A percentile compares a stretch with the other conserved stretches of the same genome.
Evolutionary conservation across 2,797 vertebrate species (phyloP).

Genomic region (Enoplosus armatus): DNA sequence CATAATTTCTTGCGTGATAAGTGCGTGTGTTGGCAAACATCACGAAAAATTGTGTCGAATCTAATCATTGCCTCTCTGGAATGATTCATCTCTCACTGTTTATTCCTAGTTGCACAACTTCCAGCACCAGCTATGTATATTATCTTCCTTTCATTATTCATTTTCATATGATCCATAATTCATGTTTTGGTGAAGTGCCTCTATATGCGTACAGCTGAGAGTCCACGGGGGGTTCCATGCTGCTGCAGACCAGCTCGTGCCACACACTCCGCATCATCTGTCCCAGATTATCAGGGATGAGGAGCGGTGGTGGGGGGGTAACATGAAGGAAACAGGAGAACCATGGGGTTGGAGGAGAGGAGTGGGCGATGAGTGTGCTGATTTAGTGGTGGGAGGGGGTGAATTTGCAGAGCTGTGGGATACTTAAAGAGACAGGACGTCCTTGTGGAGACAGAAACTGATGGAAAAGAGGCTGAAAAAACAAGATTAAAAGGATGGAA

Average conservation of each 20-base stretch:
- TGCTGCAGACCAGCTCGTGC: slow-evolving; percentile 44
- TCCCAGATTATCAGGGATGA: slow-evolving; percentile 56
- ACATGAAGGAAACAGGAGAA: slow-evolving; percentile 8
- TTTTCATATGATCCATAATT: slow-evolving; percentile 76
- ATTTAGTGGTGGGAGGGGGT: slow-evolving; percentile 21
- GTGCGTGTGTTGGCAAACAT: slow-evolving; percentile 2
- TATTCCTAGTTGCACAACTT: slow-evolving; percentile 24
- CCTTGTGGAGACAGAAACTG: slow-evolving; percentile 3
- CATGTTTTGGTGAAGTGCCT: slow-evolving; percentile 66
- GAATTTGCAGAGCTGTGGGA: slow-evolving; percentile 2
- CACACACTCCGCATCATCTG: slow-evolving; percentile 46
- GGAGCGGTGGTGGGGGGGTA: not conserved
- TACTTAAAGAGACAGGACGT: slow-evolving; percentile 14
- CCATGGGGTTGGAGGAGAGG: not conserved
- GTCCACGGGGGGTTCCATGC: slow-evolving; percentile 24
- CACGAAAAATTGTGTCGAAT: slow-evolving; percentile 20
- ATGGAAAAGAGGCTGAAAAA: slow-evolving; percentile 6
- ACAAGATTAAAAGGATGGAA: slow-evolving; percentile 3
- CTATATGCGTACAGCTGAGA: slow-evolving; percentile 30
- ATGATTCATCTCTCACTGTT: slow-evolving; percentile 19
- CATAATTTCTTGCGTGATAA: not conserved
- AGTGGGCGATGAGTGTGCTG: slow-evolving; percentile 16
- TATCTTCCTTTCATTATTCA: slow-evolving; percentile 74
- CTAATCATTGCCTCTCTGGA: not conserved
- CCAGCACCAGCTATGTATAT: slow-evolving; percentile 38